Base-by-base conservation (phyloP, 1,140 invertebrate genomes). In the Pteromalus puparum region DNA sequence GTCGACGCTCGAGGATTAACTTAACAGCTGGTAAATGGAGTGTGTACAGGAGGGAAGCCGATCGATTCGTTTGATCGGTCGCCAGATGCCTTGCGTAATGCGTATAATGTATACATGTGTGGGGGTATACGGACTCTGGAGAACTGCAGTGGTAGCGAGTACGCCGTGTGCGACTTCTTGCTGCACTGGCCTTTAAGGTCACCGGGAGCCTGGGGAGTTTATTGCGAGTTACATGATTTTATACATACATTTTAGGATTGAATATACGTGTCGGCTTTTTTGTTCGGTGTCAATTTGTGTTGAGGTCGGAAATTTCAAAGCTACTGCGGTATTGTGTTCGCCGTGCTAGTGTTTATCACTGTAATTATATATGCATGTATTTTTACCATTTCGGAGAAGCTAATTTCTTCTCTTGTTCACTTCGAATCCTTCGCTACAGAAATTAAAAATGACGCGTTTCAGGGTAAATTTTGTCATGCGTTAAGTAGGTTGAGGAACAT, bases 151-250 rank as follows among this genome's bases (percentile, higher is more conserved):
- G 24, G 65, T 26, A 13, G 65, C n/a, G 10, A 68, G 26, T 68
- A 68, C 65, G 7, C 26, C 21, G 4, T 24, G 65, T 4, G 26
- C 21, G 12, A 30, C 68, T 77, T 72, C 61, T 68, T 72, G n/a
- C 30, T 48, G 12, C 48, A 46, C 48, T 79, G 84, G 79, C 84
- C 86, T 87, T 85, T 85, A 87, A 86, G 86, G 85, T 87, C 83
- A 70, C 70, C 38, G 42, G 74, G 77, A 13, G 68, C 68, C 68
- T 13, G 30, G 21, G 30, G 21, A 72, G 68, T 2, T 28, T 28
- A 7, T n/a, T n/a, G n/a, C 18, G 18, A 5, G 18, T 61, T 61
- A 61, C 53, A 61, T n/a, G 53, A 21, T 61, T 61, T 53, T 15
- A 18, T 21, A 18, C 48, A 15, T 9, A 77, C 18, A 10, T 30